These are phyloP conservation scores for Phyllotreta striolata DNA, from an alignment of 2,888 invertebrate species.

Conservation along the genomic window DNA sequence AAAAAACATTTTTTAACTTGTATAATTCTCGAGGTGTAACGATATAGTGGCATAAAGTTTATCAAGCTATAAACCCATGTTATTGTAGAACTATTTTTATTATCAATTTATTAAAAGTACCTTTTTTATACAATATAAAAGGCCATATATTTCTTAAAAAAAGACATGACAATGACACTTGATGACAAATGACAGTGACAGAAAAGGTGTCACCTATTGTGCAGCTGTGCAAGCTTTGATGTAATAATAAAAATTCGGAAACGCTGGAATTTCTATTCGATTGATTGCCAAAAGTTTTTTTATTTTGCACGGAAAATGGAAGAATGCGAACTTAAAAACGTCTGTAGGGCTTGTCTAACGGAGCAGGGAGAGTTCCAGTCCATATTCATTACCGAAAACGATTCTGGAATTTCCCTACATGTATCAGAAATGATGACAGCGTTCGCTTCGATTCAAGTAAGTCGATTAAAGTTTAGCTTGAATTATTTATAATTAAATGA, in stretches of 20 bases:
- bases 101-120: too few relatives aligned
- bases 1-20: too few relatives aligned
- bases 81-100: too few relatives aligned
- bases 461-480: constrained; percentile 13
- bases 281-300: constrained; percentile 56
- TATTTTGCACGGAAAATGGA: constrained; percentile 46
- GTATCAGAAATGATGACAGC: constrained; percentile 60
- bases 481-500: constrained; percentile 24
- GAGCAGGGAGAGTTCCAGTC: constrained; percentile 58
- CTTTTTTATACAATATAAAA: too few relatives aligned
- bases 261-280: constrained; percentile 43
- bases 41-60: too few relatives aligned
- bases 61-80: too few relatives aligned
- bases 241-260: constrained; percentile 34
- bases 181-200: too few relatives aligned
- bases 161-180: too few relatives aligned
- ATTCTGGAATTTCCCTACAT: constrained; percentile 52
- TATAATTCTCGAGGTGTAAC: too few relatives aligned
- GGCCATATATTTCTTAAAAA: too few relatives aligned
- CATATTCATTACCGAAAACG: constrained; percentile 55
- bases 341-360: constrained; percentile 58
- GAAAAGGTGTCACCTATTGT: too few relatives aligned
- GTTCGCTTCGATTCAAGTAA: constrained; percentile 58
- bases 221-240: background rate
- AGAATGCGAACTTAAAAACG: constrained; percentile 48